phyloP scores from a whole-genome alignment of 1,140 invertebrate genomes.

The Sesamia nonagrioides region DNA sequence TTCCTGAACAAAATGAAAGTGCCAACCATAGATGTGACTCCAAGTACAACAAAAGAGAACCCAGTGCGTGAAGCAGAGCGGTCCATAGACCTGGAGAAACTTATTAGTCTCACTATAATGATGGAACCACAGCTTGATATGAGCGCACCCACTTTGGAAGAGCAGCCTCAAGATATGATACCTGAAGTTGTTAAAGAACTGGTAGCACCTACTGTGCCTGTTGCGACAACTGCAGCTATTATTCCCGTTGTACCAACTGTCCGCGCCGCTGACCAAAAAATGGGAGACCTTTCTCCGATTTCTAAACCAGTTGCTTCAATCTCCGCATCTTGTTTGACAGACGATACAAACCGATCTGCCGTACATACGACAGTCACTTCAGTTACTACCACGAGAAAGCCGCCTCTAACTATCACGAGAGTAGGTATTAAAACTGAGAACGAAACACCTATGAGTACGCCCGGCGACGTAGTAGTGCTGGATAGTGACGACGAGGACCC shows the following conservation, averaged over 20 bases:
- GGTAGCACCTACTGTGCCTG: background rate
- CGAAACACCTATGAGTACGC: background rate
- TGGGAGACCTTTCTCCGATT: too few relatives aligned
- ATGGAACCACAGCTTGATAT: background rate
- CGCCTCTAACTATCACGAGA: background rate
- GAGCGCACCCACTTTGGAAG: background rate
- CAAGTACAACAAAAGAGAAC: slow-evolving; percentile 58
- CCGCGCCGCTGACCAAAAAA: too few relatives aligned
- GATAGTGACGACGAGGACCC: slow-evolving; percentile 78
- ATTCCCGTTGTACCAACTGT: too few relatives aligned
- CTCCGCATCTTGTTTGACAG: background rate
- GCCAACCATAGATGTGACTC: slow-evolving; percentile 56
- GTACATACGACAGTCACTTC: background rate
- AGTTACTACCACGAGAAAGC: background rate
- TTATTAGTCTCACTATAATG: slow-evolving; percentile 64
- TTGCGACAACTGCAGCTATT: background rate
- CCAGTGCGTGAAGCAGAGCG: slow-evolving; percentile 76
- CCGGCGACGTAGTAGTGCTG: slow-evolving; percentile 61
- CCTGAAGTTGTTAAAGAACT: background rate
- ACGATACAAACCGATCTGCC: background rate
- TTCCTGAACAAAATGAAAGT: slow-evolving; percentile 71
- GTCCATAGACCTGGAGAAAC: slow-evolving; percentile 76
- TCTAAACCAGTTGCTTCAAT: background rate
- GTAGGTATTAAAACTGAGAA: background rate
- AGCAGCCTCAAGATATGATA: background rate